Base-by-base conservation (phyloP, 2,797 vertebrate species). In the Myotis vivesi region DNA sequence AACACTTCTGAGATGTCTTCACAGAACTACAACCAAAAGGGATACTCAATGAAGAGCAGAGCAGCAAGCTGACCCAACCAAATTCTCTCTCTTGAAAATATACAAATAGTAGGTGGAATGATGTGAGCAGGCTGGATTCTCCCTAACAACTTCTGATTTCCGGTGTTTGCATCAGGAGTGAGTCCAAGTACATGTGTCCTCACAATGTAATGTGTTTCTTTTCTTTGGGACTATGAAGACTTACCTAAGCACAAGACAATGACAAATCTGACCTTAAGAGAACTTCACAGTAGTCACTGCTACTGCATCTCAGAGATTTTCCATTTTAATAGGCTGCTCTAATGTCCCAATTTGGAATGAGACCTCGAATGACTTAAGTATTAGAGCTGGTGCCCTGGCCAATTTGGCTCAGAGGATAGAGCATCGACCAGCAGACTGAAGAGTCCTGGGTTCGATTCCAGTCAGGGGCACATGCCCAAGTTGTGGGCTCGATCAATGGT, bases 321-420 rank as follows among this genome's bases (percentile, higher is more conserved):
- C n/a, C 77, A 84, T 76, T 94, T 75, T n/a, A 72, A 19, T 15
- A 83, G 41, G 36, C 59, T 89, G 33, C 51, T 95, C 68, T 90
- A 72, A 84, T 84, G 84, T 87, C 38, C 28, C n/a, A 62, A 91
- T 92, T 72, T 64, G 36, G 46, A 95, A 95, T 41, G 7, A 91
- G 95, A 87, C 20, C 51, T 79, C 84, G 87, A 84, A 71, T 79
- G 53, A 92, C 51, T 89, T 76, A 73, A 57, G 30, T 62, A 87
- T 92, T 57, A 23, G 55, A 57, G 55, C 22, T 57, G 55, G 9
- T 57, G 23, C 55, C 55, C 55, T 57, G 55, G 9, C 22, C 23
- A 9, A 9, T 25, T 25, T 57, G 3, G 55, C 23, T 57, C 55
- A 25, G 55, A 25, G 23, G 55, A 57, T 11, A 57, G 23, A 57